Evolutionary conservation across 2,888 invertebrate genomes (phyloP).

Genomic region (Lacanobia wlatinum): DNA sequence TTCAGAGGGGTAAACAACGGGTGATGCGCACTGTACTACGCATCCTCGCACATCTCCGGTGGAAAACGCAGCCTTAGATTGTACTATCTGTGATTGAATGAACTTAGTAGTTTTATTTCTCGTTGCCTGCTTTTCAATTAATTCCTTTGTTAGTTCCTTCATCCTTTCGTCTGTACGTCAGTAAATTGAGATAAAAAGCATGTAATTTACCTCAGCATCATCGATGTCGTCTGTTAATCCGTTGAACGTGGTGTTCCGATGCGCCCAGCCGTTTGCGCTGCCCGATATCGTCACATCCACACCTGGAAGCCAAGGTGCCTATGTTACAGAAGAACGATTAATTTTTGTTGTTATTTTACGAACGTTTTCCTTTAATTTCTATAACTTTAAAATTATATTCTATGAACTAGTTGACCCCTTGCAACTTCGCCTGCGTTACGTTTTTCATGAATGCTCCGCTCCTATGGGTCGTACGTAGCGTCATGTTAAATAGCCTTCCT

Average conservation of each 20-base stretch:
- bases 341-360: neutral
- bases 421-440: no score
- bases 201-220: slow-evolving; percentile 84
- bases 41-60: no score
- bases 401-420: no score
- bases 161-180: slow-evolving; percentile 5
- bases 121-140: neutral
- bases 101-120: neutral
- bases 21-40: no score
- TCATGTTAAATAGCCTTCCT: no score
- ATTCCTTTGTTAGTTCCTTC: neutral
- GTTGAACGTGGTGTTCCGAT: slow-evolving; percentile 85
- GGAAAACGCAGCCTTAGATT: no score
- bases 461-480: no score
- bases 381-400: no score
- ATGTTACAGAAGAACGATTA: neutral
- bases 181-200: neutral
- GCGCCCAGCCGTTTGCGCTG: slow-evolving; percentile 84
- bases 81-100: neutral
- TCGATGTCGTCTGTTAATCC: slow-evolving; percentile 89
- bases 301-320: slow-evolving; percentile 71
- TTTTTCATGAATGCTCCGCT: no score
- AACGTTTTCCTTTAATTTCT: no score
- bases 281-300: slow-evolving; percentile 81
- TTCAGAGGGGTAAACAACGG: no score